phyloP scores from a whole-genome alignment of 2,888 invertebrate genomes.

The Taphrorychus bicolor region DNA sequence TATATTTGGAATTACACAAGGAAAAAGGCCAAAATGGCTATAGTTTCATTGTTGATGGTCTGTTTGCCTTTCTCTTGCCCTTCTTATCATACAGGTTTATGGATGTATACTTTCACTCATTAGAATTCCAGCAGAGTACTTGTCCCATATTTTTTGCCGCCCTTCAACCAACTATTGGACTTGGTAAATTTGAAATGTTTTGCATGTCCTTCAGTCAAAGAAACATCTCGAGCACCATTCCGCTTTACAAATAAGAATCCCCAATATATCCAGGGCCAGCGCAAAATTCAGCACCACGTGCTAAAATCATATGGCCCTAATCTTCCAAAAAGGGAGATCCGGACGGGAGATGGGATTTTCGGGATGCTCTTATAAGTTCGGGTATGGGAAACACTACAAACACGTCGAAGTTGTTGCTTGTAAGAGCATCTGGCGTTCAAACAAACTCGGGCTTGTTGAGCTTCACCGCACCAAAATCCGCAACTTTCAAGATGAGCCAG shows the following conservation, averaged over 20 bases:
- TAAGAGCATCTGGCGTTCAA: slow-evolving; percentile 50
- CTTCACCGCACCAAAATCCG: slow-evolving; percentile 40
- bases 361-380: slow-evolving; percentile 40
- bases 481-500: slow-evolving; percentile 40
- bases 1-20: slow-evolving; percentile 31
- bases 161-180: not conserved
- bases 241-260: not conserved
- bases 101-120: too few species aligned
- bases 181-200: not conserved
- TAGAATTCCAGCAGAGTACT: too few species aligned
- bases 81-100: too few species aligned
- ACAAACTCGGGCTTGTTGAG: slow-evolving; percentile 46
- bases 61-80: not conserved
- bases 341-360: slow-evolving; percentile 31
- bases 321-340: slow-evolving; percentile 27
- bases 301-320: slow-evolving; percentile 23
- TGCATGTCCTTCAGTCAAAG: not conserved
- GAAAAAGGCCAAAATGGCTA: not conserved
- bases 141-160: not conserved
- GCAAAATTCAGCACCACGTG: slow-evolving; percentile 10
- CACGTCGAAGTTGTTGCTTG: slow-evolving; percentile 45
- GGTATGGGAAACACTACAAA: slow-evolving; percentile 45
- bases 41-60: not conserved
- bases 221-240: not conserved
- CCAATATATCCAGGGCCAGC: slow-evolving; percentile 10